These are phyloP conservation scores for Uloborus plumipes DNA, from an alignment of 2,888 invertebrate species.

Conservation along the genomic window DNA sequence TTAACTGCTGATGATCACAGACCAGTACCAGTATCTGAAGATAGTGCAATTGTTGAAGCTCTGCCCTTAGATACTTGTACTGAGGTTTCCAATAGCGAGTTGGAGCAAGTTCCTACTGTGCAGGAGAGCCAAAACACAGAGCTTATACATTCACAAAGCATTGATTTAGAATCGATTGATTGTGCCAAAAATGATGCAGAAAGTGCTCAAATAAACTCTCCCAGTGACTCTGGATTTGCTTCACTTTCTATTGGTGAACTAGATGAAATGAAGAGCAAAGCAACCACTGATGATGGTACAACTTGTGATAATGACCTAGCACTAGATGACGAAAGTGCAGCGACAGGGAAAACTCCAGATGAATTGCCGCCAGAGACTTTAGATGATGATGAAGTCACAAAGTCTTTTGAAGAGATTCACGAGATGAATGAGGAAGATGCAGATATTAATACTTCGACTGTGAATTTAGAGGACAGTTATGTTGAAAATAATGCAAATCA, in stretches of 20 bases:
- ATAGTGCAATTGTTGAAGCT: slow-evolving; percentile 13
- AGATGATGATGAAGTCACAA: slow-evolving; percentile 21
- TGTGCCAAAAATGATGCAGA: slow-evolving; percentile 44
- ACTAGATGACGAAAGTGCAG: slow-evolving; percentile 50
- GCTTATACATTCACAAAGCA: background rate
- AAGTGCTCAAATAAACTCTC: slow-evolving; percentile 45
- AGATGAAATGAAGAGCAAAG: slow-evolving; percentile 38
- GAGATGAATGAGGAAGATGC: slow-evolving; percentile 1
- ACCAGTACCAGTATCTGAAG: slow-evolving; percentile 48
- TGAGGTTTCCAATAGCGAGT: slow-evolving; percentile 17
- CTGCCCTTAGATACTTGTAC: slow-evolving; percentile 26
- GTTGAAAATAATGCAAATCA: too few relatives aligned
- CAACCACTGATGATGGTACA: slow-evolving; percentile 38
- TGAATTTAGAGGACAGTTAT: slow-evolving; percentile 4
- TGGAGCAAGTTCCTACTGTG: slow-evolving; percentile 2
- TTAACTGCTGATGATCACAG: slow-evolving; percentile 53
- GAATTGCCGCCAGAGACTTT: slow-evolving; percentile 40
- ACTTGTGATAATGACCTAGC: slow-evolving; percentile 41
- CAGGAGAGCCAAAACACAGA: slow-evolving; percentile 8
- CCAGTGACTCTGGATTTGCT: slow-evolving; percentile 45
- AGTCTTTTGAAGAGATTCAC: slow-evolving; percentile 36
- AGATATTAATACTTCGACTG: background rate
- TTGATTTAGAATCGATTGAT: slow-evolving; percentile 28
- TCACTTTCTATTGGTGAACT: slow-evolving; percentile 32
- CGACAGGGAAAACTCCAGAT: slow-evolving; percentile 51